Evolutionary conservation across 2,888 invertebrate species (phyloP).

Genomic region (Cheilosia soror): DNA sequence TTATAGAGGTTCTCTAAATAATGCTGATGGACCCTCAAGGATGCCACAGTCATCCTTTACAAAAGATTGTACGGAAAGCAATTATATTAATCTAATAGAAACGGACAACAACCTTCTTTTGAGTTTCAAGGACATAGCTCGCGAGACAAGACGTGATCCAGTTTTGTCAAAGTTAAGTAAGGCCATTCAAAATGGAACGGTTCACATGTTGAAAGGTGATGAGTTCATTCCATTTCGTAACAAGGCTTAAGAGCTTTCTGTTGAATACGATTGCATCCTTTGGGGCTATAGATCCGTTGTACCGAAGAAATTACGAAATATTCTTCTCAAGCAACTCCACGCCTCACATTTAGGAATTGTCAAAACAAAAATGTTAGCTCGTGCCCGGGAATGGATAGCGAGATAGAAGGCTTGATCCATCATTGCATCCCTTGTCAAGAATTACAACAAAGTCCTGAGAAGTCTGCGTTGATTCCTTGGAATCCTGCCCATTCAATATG

Average conservation of each 20-base stretch:
- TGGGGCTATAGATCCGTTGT: conserved; percentile 59
- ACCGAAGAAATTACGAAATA: conserved; percentile 47
- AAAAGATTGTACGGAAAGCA: too few relatives aligned
- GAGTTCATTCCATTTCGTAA: conserved; percentile 33
- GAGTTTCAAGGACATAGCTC: conserved; percentile 57
- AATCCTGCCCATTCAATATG: conserved; percentile 48
- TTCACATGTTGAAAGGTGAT: conserved; percentile 34
- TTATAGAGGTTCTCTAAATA: too few relatives aligned
- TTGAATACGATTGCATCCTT: conserved; percentile 52
- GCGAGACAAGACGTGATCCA: conserved; percentile 40
- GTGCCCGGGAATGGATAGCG: conserved; percentile 47
- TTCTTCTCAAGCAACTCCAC: conserved; percentile 60
- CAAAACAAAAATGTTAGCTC: conserved; percentile 63
- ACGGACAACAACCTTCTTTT: too few relatives aligned
- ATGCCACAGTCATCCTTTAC: too few relatives aligned
- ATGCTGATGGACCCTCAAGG: too few relatives aligned
- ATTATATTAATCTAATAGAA: too few relatives aligned
- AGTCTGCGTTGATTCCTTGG: conserved; percentile 62
- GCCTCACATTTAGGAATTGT: conserved; percentile 69
- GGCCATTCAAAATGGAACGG: conserved; percentile 45
- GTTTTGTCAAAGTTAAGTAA: conserved; percentile 46
- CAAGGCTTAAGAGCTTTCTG: conserved; percentile 51
- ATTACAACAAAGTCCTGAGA: conserved; percentile 64
- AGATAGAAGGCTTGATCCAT: conserved; percentile 59
- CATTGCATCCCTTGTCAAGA: conserved; percentile 64